These are phyloP conservation scores for Ophthalmotilapia sp. DNA, from an alignment of 2,113 vertebrate genomes.

Conservation along the genomic window DNA sequence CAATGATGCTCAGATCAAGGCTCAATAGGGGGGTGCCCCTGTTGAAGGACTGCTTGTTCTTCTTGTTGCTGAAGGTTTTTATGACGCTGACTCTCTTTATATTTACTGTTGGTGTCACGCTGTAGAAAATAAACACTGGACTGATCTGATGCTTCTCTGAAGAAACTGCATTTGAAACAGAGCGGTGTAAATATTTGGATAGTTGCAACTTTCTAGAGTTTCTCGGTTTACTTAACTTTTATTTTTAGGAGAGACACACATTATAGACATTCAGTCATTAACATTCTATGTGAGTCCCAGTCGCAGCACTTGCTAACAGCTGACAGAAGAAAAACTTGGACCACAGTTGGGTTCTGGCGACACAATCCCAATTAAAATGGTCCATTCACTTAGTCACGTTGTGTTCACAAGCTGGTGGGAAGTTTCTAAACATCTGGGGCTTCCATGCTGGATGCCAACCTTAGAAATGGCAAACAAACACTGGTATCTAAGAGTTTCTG, in stretches of 20 bases:
- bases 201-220: neutral
- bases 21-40: neutral
- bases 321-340: slow-evolving; percentile 18
- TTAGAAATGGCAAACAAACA: slow-evolving; percentile 2
- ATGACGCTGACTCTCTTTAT: neutral
- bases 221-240: neutral
- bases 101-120: neutral
- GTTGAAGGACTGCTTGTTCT: neutral
- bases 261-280: neutral
- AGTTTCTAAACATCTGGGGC: slow-evolving; percentile 38
- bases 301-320: neutral
- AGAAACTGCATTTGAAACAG: neutral
- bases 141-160: neutral
- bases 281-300: neutral
- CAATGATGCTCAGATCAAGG: neutral
- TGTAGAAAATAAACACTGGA: neutral
- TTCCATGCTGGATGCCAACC: slow-evolving; percentile 1
- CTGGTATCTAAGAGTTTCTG: neutral
- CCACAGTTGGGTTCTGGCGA: neutral
- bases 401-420: slow-evolving; percentile 16
- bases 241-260: neutral
- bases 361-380: slow-evolving; percentile 18
- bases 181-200: neutral
- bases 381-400: neutral
- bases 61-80: neutral